Evolutionary conservation across 2,113 vertebrate species (phyloP).

Genomic region (Notechis scutatus): DNA sequence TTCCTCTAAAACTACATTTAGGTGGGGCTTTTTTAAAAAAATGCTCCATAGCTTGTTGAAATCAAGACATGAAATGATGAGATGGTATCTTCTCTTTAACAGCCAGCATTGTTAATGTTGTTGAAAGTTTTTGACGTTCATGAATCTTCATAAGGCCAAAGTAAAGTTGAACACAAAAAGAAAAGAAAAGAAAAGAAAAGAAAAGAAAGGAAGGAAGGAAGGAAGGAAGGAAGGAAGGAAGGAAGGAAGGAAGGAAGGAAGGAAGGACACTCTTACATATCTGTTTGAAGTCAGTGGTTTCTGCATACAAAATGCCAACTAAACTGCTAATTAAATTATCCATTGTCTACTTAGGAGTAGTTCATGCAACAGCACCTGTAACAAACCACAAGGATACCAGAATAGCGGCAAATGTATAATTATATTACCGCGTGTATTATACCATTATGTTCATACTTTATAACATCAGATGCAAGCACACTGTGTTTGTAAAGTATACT

Average conservation of each 20-base stretch:
- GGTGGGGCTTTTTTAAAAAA: not conserved
- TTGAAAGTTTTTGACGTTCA: not conserved
- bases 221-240: no score
- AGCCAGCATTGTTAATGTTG: not conserved
- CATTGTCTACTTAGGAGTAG: not conserved
- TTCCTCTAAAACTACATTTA: constrained; percentile 23
- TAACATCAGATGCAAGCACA: not conserved
- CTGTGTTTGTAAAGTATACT: not conserved
- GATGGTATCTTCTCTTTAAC: not conserved
- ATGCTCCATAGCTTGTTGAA: not conserved
- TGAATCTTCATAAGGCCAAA: not conserved
- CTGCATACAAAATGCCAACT: not conserved
- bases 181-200: not conserved
- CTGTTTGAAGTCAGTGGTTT: not conserved
- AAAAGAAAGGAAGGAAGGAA: not conserved
- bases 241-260: not conserved
- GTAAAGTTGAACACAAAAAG: not conserved
- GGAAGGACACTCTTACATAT: not conserved
- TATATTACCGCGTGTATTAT: not conserved
- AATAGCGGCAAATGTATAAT: not conserved
- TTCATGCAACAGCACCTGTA: not conserved
- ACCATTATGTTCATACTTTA: not conserved
- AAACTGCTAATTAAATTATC: not conserved
- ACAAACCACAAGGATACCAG: not conserved
- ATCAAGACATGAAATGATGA: not conserved